Evolutionary conservation across 2,113 vertebrate species (phyloP).

Genomic region (Tenebrosternarchus preto): DNA sequence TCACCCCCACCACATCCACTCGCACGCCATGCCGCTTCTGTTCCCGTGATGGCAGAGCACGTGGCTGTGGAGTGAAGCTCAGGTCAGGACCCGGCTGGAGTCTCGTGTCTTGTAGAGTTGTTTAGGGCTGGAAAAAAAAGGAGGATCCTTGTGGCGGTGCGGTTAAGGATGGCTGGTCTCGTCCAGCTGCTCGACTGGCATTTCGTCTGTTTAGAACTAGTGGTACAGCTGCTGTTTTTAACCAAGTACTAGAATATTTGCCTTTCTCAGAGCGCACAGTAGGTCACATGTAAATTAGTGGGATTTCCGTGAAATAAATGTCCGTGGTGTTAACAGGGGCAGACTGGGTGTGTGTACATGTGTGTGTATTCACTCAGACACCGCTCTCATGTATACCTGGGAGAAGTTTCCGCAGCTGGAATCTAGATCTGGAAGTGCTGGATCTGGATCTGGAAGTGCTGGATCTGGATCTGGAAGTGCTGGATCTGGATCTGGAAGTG

Average conservation of each 20-base stretch:
- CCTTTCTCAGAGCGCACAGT: too few species aligned
- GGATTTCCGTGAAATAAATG: neutral
- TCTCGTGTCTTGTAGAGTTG: neutral
- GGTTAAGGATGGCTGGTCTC: too few species aligned
- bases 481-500: neutral
- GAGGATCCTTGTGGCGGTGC: too few species aligned
- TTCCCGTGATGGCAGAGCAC: too few species aligned
- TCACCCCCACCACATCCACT: neutral
- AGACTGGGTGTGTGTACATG: too few species aligned
- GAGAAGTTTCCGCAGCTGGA: neutral
- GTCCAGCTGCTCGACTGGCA: neutral
- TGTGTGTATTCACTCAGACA: neutral
- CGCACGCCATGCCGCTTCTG: too few species aligned
- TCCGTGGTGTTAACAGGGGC: too few species aligned
- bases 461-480: neutral
- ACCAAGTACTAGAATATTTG: neutral
- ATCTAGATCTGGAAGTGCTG: conserved; percentile 1
- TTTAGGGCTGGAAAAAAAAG: too few species aligned
- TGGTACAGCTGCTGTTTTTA: neutral
- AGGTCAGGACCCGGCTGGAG: neutral
- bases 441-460: neutral
- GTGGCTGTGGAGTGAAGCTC: neutral
- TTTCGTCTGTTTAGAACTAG: neutral
- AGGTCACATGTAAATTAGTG: neutral
- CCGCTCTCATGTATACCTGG: too few species aligned